Conservation (phyloP, 2,888 invertebrate genomes). For the Metopia argyrocephala region DNA sequence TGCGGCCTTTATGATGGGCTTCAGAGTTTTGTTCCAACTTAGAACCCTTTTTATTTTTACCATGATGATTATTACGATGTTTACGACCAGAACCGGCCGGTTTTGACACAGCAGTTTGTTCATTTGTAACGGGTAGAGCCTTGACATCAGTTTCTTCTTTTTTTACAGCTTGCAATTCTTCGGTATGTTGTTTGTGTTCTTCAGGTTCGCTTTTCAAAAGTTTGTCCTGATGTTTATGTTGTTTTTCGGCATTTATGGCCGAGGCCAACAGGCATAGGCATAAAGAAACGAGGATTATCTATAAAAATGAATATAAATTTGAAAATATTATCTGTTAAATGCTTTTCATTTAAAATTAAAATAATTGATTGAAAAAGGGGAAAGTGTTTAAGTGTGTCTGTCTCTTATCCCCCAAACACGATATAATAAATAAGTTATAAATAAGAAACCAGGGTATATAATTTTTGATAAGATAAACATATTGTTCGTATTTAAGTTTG, state of each 20-base stretch:
- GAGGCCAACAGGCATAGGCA: slow-evolving; percentile 50
- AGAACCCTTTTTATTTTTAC: slow-evolving; percentile 50
- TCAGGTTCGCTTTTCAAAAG: slow-evolving; percentile 50
- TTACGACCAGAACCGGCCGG: slow-evolving; percentile 46
- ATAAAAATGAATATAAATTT: slow-evolving; percentile 8
- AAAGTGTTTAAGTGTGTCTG: neutral
- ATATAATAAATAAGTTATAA: neutral
- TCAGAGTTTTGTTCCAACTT: slow-evolving; percentile 16
- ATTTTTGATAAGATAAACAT: slow-evolving; percentile 45
- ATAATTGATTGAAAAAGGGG: slow-evolving; percentile 10
- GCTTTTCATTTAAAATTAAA: neutral
- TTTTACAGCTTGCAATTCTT: neutral
- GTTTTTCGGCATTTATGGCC: slow-evolving; percentile 44
- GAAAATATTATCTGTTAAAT: slow-evolving; percentile 15
- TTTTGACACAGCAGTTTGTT: slow-evolving; percentile 25
- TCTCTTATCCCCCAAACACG: too few species aligned
- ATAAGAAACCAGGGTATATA: neutral
- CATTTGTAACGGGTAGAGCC: slow-evolving; percentile 10
- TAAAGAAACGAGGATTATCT: slow-evolving; percentile 51
- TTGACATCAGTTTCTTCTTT: slow-evolving; percentile 39
- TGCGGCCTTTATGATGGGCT: slow-evolving; percentile 8
- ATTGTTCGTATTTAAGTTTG: slow-evolving; percentile 20
- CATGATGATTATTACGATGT: slow-evolving; percentile 59
- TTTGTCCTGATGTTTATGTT: slow-evolving; percentile 50
- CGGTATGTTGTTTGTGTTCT: slow-evolving; percentile 33